Percentiles rank a stretch among this genome's conserved stretches.
Evolutionary conservation across 1,140 invertebrate species (phyloP).

Genomic region (Scylla paramamosain): DNA sequence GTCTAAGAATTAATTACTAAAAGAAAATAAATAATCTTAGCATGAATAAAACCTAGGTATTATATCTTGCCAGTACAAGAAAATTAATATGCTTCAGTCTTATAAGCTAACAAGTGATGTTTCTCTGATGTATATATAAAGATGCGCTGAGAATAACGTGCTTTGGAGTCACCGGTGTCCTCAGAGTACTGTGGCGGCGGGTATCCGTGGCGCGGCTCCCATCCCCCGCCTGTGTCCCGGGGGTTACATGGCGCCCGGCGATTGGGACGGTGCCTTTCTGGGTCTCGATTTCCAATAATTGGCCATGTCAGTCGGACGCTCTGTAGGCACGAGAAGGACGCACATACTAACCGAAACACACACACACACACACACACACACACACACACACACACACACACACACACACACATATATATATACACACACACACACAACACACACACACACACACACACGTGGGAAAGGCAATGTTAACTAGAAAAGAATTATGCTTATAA

Average conservation of each 20-base stretch:
- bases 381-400: slow-evolving; percentile 5
- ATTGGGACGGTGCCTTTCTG: slow-evolving; percentile 48
- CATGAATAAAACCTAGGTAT: too few species aligned
- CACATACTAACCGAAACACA: slow-evolving; percentile 43
- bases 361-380: slow-evolving; percentile 44
- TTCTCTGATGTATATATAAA: too few species aligned
- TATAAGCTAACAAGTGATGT: not conserved
- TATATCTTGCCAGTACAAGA: too few species aligned
- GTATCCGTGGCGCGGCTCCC: not conserved
- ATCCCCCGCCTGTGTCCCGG: not conserved
- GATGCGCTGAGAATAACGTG: too few species aligned
- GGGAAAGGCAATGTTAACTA: too few species aligned
- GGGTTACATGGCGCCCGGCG: not conserved
- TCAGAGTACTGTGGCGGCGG: not conserved
- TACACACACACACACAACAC: slow-evolving; percentile 4
- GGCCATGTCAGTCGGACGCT: slow-evolving; percentile 69
- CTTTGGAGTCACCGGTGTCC: not conserved
- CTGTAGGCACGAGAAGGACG: slow-evolving; percentile 48
- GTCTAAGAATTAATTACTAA: too few species aligned
- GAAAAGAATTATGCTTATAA: not conserved
- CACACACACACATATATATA: slow-evolving; percentile 34
- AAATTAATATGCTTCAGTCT: too few species aligned
- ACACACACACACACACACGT: not conserved
- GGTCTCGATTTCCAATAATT: slow-evolving; percentile 73
- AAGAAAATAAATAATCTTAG: too few species aligned